Evolutionary conservation across 2,113 vertebrate genomes (phyloP), one percentile per base, ranked within the genome.

Genomic region (Actenoides lindsayi): DNA sequence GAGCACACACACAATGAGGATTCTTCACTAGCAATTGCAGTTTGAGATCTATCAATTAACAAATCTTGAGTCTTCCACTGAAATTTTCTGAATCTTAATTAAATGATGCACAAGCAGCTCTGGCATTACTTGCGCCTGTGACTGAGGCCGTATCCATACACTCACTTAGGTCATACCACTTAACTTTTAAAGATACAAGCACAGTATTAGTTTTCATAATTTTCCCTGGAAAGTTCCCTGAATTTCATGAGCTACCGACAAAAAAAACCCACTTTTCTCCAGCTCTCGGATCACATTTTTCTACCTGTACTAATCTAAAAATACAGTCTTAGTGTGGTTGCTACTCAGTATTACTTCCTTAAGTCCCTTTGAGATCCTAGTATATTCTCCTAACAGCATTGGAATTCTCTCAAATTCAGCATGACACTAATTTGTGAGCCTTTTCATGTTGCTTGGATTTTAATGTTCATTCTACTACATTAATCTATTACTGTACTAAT

Each of bases 401-500:
- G 94, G 77, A 95, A 84, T 85, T 95, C 48, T 85, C 33, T 83
- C 70, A 93, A 79, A 82, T 65, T 87, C 77, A 44, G 70, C 84
- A 65, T 80, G 31, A 28, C 95, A 53, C 41, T 62, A 46, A 44
- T 91, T 86, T 84, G n/a, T 73, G 59, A 83, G 11, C 19, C 81
- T 57, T 87, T 80, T 63, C 44, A 10, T 28, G 39, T 64, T 82
- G 57, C 42, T 59, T 56, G 15, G 65, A 67, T 93, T 81, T 91
- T 88, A 91, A 94, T 88, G 54, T 69, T 39, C 30, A 20, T 87
- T 91, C 39, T 65, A 42, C 59, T 90, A 7, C 71, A 90, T 73
- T 87, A 91, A 94, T 95, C 70, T 95, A 62, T 89, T 95, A 74
- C 91, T 80, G 56, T 93, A 90, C 62, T 94, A 82, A 87, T 91